Evolutionary conservation across 2,888 invertebrate genomes (phyloP), one percentile per base, ranked within the genome.

Genomic region (Phasia obesa): DNA sequence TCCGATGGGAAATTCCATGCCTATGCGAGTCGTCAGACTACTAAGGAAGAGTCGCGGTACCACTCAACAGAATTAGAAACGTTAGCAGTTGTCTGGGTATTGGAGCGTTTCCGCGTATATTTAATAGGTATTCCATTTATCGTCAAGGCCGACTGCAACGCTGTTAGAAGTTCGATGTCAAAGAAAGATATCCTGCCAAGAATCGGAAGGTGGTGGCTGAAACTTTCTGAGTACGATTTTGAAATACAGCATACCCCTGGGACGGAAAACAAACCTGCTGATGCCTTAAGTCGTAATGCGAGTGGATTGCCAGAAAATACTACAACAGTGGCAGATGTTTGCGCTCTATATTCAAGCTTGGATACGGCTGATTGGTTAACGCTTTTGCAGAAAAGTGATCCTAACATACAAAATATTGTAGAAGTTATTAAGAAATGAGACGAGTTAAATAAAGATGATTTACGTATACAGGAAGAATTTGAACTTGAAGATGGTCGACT

Each of bases 11-110:
- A n/a, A n/a, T n/a, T n/a, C n/a, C n/a, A n/a, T n/a, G 60, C 53
- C 5, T 76, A 67, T 59, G 60, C 47, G 4, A 76, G 69, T 38
- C 21, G 47, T 9, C 76, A 76, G 38, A 76, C 76, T 17, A 76
- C 76, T 15, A 23, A 17, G n/a, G 76, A 76, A 44, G 65, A 76
- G 13, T 13, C 62, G 2, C 35, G 23, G 13, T 71, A 78, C 38
- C 64, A 71, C 44, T 71, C 71, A 47, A 78, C 78, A 11, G 77
- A 77, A 27, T 42, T 70, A 9, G 78, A 78, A 53, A 31, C 78
- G 1, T 49, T 78, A 13, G 71, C 78, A 21, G 78, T 78, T 11
- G 71, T 78, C 9, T 78, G 70, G 78, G 47, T 27, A 15, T n/a
- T 78, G 11, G 62, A 78, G 35, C 35, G 35, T 23, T 57, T 78